phyloP scores from a whole-genome alignment of 2,113 vertebrate genomes.

The Gobio gobio region DNA sequence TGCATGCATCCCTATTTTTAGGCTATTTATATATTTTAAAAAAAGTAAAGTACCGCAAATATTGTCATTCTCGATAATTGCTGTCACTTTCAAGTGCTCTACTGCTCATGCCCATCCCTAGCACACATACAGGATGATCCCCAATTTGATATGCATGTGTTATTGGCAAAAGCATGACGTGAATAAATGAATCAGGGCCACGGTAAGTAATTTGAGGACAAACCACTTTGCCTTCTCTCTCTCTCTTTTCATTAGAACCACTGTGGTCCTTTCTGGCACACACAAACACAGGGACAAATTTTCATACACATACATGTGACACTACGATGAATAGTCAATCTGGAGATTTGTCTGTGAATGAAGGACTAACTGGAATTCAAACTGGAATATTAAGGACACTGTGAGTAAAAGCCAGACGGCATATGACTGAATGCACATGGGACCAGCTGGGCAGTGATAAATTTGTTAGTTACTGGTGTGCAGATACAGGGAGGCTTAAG shows the following conservation, averaged over 20 bases:
- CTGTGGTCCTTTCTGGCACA: background rate
- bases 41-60: background rate
- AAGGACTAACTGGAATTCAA: constrained; percentile 44
- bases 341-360: constrained; percentile 44
- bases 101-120: too few species aligned
- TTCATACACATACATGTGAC: constrained; percentile 54
- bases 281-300: constrained; percentile 45
- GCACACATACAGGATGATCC: too few species aligned
- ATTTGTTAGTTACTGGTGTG: constrained; percentile 57
- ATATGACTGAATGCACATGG: constrained; percentile 59
- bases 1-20: background rate
- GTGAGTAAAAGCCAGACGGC: constrained; percentile 53
- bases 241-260: background rate
- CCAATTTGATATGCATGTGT: constrained; percentile 29
- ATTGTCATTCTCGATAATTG: background rate
- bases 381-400: constrained; percentile 42
- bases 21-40: background rate
- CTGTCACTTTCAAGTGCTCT: too few species aligned
- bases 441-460: constrained; percentile 57
- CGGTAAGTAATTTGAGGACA: constrained; percentile 48
- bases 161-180: constrained; percentile 61
- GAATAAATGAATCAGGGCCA: constrained; percentile 68
- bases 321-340: constrained; percentile 47
- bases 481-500: constrained; percentile 58
- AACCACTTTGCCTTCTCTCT: background rate